These are phyloP conservation scores for Rhegmatorhina hoffmannsi DNA, from an alignment of 2,113 vertebrate species.

Conservation along the genomic window DNA sequence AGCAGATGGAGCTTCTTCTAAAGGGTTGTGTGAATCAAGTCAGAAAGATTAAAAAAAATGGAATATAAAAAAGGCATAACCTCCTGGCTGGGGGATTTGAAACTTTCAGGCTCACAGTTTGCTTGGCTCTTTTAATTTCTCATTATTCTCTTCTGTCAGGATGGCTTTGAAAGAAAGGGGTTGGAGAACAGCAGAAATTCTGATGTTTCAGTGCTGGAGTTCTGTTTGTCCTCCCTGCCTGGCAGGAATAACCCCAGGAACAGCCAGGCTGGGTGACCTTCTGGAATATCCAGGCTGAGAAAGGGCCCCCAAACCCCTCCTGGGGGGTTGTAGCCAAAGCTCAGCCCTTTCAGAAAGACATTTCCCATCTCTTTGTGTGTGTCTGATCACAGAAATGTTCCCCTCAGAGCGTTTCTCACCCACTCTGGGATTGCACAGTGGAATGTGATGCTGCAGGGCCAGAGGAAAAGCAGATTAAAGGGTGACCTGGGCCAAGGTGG, in stretches of 20 bases:
- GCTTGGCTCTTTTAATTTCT: not conserved
- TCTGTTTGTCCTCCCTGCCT: not conserved
- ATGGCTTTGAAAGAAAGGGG: not conserved
- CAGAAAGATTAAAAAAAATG: not conserved
- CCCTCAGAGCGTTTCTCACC: not conserved
- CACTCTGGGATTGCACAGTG: not conserved
- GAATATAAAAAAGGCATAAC: not conserved
- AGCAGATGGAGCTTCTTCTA: conserved; percentile 1
- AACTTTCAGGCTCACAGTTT: not conserved
- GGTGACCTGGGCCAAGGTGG: not conserved
- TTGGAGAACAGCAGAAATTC: not conserved
- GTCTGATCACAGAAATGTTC: not conserved
- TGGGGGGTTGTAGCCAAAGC: not conserved
- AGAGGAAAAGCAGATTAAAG: not conserved
- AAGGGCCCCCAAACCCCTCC: not conserved
- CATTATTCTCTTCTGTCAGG: not conserved
- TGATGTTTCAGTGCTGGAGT: not conserved
- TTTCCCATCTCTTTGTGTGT: not conserved
- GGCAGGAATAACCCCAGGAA: not conserved
- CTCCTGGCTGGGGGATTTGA: not conserved
- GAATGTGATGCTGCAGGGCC: not conserved
- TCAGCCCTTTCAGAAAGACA: not conserved
- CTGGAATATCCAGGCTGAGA: not conserved
- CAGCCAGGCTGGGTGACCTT: not conserved
- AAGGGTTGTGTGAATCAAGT: not conserved